Percentiles rank a stretch among this genome's conserved stretches.
Evolutionary conservation across 2,888 invertebrate species (phyloP).

Genomic region (Pyrocoelia pectoralis): DNA sequence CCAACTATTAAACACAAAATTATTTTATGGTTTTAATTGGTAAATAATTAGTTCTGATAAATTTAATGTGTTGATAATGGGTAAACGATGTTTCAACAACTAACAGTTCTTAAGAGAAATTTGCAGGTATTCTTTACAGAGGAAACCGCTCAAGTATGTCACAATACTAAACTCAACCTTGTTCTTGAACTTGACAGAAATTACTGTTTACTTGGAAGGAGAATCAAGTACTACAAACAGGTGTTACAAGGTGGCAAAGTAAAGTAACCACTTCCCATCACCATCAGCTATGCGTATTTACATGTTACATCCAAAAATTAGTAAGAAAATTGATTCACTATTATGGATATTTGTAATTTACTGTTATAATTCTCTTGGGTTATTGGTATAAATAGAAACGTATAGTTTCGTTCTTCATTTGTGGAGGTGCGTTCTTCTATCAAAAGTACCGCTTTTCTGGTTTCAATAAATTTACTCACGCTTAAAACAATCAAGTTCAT

Average conservation of each 20-base stretch:
- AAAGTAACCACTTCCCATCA: not conserved
- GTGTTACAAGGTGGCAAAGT: slow-evolving; percentile 35
- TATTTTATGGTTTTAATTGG: not conserved
- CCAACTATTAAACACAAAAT: slow-evolving; percentile 5
- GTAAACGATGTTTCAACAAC: slow-evolving; percentile 2
- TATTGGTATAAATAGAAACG: too few relatives aligned
- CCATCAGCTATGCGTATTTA: too few relatives aligned
- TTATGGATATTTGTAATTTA: too few relatives aligned
- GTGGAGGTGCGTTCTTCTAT: too few relatives aligned
- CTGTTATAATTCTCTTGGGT: too few relatives aligned
- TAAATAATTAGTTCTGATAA: not conserved
- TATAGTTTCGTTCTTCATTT: too few relatives aligned
- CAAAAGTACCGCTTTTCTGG: too few relatives aligned
- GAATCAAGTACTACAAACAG: slow-evolving; percentile 38
- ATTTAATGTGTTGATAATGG: not conserved
- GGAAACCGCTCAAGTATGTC: slow-evolving; percentile 38
- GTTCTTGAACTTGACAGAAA: slow-evolving; percentile 45
- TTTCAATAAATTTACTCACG: too few relatives aligned
- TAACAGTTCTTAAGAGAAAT: slow-evolving; percentile 21
- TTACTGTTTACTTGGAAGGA: slow-evolving; percentile 44
- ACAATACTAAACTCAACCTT: slow-evolving; percentile 40
- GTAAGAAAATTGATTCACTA: too few relatives aligned
- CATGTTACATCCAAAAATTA: too few relatives aligned
- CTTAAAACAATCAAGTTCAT: too few relatives aligned
- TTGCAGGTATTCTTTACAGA: slow-evolving; percentile 14